Evolutionary conservation across 2,797 vertebrate genomes (phyloP), one percentile per base, ranked within the genome.

Genomic region (Hyperoplus lanceolatus): DNA sequence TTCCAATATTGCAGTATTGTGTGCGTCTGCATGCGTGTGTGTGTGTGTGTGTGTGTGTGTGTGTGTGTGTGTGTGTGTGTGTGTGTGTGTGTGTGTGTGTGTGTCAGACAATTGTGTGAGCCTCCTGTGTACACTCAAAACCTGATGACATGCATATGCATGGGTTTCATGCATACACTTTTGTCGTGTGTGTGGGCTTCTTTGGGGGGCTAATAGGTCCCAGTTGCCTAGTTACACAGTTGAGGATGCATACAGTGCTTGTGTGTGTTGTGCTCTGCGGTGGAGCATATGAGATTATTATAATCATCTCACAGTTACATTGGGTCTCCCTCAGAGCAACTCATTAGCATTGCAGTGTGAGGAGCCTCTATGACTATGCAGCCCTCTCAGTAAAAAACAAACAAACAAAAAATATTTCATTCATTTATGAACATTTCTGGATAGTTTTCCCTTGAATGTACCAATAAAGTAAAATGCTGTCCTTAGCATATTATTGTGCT

Each of bases 181-280:
- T 36, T 74, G 64, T 68, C 53, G 63, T 77, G 53, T 49, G 70
- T 70, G 86, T 68, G 80, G 54, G 84, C 72, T 90, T 90, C 75
- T 82, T 87, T 81, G 71, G 86, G 86, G 90, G 87, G 79, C 80
- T 88, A 88, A 89, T 71, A 13, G 82, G 68, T 79, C 90, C 87
- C 70, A 77, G 93, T 94, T 94, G 94, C 93, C 81, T 94, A 91
- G 94, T 93, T 93, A 94, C 94, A 89, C 88, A 90, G 89, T 90
- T 87, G 86, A 89, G 81, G 86, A 83, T 92, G 87, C 84, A 91
- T 79, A 76, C 86, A 85, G 85, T n/a, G 16, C 87, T 90, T 82
- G 66, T 63, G 69, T 70, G 57, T 63, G 62, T 45, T 76, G 62
- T 36, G 78, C 60, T 88, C 21, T 72, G 85, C 53, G 43, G 61